Base-by-base conservation (phyloP, 1,140 invertebrate genomes). In the Drosophila tropicalis region DNA sequence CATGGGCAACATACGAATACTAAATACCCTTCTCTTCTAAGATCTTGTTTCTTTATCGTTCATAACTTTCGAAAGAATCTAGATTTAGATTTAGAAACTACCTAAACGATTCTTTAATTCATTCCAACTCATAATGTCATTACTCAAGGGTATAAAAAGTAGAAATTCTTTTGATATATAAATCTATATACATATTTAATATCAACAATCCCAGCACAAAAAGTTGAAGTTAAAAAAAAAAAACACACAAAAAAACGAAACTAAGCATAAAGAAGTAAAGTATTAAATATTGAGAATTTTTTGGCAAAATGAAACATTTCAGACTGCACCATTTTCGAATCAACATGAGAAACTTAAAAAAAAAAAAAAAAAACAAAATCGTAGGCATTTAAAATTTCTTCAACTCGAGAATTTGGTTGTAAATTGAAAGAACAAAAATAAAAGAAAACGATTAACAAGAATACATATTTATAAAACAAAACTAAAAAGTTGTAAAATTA, bases 331-430 rank as follows among this genome's bases (percentile, higher is more conserved):
- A 22, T 62, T 70, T 25, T 56, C 64, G 64, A 72, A 63, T 54
- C 58, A n/a, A 47, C 12, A 62, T 29, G 15, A 29, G 25, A 62
- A 65, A 32, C n/a, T 17, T 17, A 19, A 47, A 36, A 41, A 44
- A 29, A 64, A 72, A 19, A 47, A 36, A 36, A 56, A 36, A 64
- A 72, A 3, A 47, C 40, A 40, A 70, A 76, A 75, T 58, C 81
- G 80, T 81, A 87, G 78, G 79, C 82, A 86, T 82, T 86, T 83
- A 81, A 84, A 71, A 79, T 47, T 67, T 63, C 65, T 81, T 41
- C 69, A 75, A 72, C 68, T 76, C 64, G 65, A 82, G 65, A 67
- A 77, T 72, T 82, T 75, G 76, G 78, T 80, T 80, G 76, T 80
- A 80, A 80, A 80, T 66, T 79, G 34, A 61, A 55, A 73, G 55